Evolutionary conservation across 2,797 vertebrate species (phyloP).

Genomic region (Mastacembelus armatus): DNA sequence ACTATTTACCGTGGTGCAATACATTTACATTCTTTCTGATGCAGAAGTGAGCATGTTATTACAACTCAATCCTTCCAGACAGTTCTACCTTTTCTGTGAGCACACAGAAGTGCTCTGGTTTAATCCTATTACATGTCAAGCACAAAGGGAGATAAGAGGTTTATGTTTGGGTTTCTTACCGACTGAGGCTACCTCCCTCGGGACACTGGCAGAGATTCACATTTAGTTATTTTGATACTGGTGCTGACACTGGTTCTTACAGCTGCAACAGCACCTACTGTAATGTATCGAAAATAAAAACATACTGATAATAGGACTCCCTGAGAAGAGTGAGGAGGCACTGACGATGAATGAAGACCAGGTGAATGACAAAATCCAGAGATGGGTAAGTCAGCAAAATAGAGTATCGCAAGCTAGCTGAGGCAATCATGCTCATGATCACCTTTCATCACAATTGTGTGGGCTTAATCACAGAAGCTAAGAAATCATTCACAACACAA

Average conservation of each 20-base stretch:
- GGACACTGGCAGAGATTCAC: slow-evolving; percentile 29
- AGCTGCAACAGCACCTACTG: slow-evolving; percentile 14
- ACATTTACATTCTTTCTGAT: not conserved
- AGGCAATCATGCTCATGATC: not conserved
- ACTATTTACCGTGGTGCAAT: not conserved
- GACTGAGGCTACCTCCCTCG: slow-evolving; percentile 42
- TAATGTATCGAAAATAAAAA: slow-evolving; percentile 29
- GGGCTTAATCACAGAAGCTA: too few relatives aligned
- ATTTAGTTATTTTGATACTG: slow-evolving; percentile 36
- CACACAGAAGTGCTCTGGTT: slow-evolving; percentile 63
- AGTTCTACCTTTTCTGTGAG: slow-evolving; percentile 40
- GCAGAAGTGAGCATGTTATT: slow-evolving; percentile 1
- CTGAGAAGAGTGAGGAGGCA: slow-evolving; percentile 20
- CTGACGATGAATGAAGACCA: slow-evolving; percentile 86
- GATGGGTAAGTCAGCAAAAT: slow-evolving; percentile 89
- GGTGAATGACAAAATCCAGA: slow-evolving; percentile 87
- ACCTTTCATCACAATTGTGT: not conserved
- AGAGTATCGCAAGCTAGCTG: slow-evolving; percentile 10
- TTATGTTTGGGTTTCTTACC: slow-evolving; percentile 68
- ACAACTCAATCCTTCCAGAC: slow-evolving; percentile 62
- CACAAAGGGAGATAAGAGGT: slow-evolving; percentile 83
- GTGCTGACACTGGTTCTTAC: slow-evolving; percentile 24
- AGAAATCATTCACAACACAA: not conserved
- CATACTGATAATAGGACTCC: slow-evolving; percentile 57
- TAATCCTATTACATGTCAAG: slow-evolving; percentile 85